These are phyloP conservation scores for Corydoras sp. DNA, from an alignment of 2,113 vertebrate genomes.

Conservation along the genomic window DNA sequence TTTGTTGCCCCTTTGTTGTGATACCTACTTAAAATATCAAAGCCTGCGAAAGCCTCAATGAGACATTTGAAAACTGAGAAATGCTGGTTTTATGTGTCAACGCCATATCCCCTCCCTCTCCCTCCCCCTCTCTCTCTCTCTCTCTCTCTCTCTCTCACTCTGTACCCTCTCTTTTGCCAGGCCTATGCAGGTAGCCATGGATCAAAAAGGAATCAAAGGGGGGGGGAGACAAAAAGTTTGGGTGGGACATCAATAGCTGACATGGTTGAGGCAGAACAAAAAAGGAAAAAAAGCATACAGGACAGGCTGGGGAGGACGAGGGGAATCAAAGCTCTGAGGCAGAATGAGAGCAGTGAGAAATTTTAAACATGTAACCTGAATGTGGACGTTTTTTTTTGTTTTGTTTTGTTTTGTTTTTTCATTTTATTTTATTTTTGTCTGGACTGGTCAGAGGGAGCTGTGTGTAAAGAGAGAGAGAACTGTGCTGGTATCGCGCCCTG, in stretches of 20 bases:
- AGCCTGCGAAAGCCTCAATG: constrained; percentile 76
- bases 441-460: not conserved
- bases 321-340: constrained; percentile 70
- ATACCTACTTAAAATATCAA: constrained; percentile 91
- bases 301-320: constrained; percentile 32
- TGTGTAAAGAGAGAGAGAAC: constrained; percentile 5
- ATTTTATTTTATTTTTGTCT: constrained; percentile 7
- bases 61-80: constrained; percentile 89
- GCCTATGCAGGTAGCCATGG: constrained; percentile 60
- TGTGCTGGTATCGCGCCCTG: constrained; percentile 10
- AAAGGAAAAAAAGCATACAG: constrained; percentile 68
- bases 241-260: constrained; percentile 72
- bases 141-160: constrained; percentile 44
- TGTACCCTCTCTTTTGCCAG: constrained; percentile 44
- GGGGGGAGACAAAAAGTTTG: constrained; percentile 54
- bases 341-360: constrained; percentile 49
- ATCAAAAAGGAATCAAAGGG: constrained; percentile 70
- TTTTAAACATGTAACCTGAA: constrained; percentile 58
- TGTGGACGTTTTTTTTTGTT: constrained; percentile 11
- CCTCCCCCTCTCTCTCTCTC: constrained; percentile 31
- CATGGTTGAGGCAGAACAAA: constrained; percentile 68
- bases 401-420: no score
- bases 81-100: constrained; percentile 82
- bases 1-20: constrained; percentile 77
- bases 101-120: constrained; percentile 62